Evolutionary conservation across 2,113 vertebrate genomes (phyloP).

Genomic region (Xyrauchen texanus): DNA sequence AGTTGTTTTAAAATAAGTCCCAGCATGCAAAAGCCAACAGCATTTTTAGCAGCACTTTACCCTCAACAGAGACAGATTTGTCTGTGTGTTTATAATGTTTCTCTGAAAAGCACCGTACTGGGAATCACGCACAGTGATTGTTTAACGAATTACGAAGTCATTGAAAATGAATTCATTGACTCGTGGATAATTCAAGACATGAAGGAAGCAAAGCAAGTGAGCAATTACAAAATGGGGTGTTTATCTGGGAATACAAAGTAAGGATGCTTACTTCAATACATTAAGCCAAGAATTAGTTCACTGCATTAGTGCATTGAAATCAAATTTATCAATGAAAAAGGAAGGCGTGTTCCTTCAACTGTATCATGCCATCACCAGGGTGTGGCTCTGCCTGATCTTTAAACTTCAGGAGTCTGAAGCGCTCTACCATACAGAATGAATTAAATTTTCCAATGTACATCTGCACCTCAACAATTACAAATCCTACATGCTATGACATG

Average conservation of each 20-base stretch:
- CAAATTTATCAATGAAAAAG: conserved; percentile 11
- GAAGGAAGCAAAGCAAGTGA: neutral
- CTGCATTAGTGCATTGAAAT: neutral
- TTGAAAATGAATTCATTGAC: neutral
- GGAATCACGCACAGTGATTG: conserved; percentile 1
- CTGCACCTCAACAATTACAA: neutral
- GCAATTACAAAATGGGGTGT: neutral
- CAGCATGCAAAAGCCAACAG: neutral
- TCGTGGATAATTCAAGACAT: neutral
- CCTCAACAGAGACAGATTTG: conserved; percentile 75
- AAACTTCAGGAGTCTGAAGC: neutral
- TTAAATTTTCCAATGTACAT: neutral
- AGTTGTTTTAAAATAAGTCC: conserved; percentile 67
- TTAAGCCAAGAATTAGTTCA: neutral
- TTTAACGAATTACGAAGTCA: conserved; percentile 11
- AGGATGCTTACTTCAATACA: neutral
- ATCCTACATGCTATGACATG: neutral
- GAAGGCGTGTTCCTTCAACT: conserved; percentile 7
- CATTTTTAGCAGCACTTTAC: conserved; percentile 56
- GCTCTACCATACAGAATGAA: neutral
- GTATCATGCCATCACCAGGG: neutral
- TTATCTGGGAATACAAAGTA: neutral
- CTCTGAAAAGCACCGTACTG: conserved; percentile 14
- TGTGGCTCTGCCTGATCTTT: neutral
- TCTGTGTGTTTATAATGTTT: conserved; percentile 41